A percentile compares a stretch with the other conserved stretches of the same genome.
Evolutionary conservation across 2,888 invertebrate genomes (phyloP).

Genomic region (Gymnoscelis rufifasciata): DNA sequence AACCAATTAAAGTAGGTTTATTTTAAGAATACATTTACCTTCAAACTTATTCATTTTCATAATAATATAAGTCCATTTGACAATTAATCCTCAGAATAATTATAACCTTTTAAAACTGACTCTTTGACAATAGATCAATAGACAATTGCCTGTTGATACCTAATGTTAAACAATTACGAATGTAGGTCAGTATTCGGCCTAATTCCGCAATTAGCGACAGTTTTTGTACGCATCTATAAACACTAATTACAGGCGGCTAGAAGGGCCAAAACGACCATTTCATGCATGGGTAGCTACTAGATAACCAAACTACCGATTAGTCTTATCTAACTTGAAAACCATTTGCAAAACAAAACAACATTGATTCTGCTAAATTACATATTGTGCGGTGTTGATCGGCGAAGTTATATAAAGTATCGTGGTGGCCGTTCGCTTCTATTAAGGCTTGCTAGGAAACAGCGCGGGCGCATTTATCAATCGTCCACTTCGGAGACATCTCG

Average conservation of each 20-base stretch:
- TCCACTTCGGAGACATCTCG: conserved; percentile 38
- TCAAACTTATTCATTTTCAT: no score
- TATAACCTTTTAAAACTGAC: no score
- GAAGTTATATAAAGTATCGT: conserved; percentile 66
- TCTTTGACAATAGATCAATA: no score
- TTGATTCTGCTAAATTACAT: conserved; percentile 50
- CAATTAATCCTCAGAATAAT: no score
- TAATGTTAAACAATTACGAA: not conserved
- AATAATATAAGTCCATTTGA: no score
- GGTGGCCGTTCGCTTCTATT: conserved; percentile 56
- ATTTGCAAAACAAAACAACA: conserved; percentile 64
- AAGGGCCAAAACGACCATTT: conserved; percentile 43
- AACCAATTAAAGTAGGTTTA: no score
- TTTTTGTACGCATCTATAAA: conserved; percentile 29
- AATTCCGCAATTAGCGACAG: conserved; percentile 26
- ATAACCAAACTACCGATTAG: conserved; percentile 46
- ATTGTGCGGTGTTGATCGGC: conserved; percentile 53
- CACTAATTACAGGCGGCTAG: conserved; percentile 20
- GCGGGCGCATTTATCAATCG: conserved; percentile 50
- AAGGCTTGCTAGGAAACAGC: conserved; percentile 47
- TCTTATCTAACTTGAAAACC: conserved; percentile 67
- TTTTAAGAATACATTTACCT: no score
- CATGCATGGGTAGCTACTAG: conserved; percentile 51
- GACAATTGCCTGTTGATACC: no score
- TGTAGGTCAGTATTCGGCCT: conserved; percentile 16